Percentiles rank a stretch among this genome's conserved stretches.
These are phyloP conservation scores for Oscheius sp. DNA, from an alignment of 2,888 invertebrate genomes.

Conservation along the genomic window DNA sequence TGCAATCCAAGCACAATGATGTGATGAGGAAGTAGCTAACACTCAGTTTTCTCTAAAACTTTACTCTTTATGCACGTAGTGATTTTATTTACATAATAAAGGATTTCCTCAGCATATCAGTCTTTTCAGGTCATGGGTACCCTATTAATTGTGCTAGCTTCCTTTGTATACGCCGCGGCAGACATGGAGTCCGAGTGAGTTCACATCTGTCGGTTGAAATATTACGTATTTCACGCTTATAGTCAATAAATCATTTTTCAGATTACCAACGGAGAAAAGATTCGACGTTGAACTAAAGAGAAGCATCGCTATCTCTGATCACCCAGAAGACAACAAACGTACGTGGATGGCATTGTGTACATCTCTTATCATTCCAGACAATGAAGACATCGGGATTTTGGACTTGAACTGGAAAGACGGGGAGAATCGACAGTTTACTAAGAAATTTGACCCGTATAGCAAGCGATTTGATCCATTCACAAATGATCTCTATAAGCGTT, in stretches of 20 bases:
- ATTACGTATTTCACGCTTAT: not conserved
- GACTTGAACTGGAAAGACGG: not conserved
- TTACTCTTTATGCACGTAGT: not conserved
- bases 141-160: not conserved
- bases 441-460: constrained; percentile 34
- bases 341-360: not conserved
- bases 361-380: constrained; percentile 3
- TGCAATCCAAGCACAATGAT: constrained; percentile 3
- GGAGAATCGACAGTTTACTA: constrained; percentile 5
- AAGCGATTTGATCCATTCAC: constrained; percentile 32
- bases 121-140: constrained; percentile 22
- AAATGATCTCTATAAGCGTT: constrained; percentile 35
- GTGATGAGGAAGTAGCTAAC: too few species aligned
- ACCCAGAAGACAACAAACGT: not conserved
- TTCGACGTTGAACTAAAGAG: constrained; percentile 18
- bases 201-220: not conserved
- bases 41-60: not conserved
- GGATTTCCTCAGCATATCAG: not conserved
- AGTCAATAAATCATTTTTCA: not conserved
- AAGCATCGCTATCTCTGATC: constrained; percentile 13
- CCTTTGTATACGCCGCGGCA: not conserved
- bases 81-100: not conserved
- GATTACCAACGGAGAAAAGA: not conserved
- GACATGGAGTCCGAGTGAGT: constrained; percentile 5
- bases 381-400: constrained; percentile 1